Evolutionary conservation across 2,888 invertebrate genomes (phyloP).

Genomic region (Tuta absoluta): DNA sequence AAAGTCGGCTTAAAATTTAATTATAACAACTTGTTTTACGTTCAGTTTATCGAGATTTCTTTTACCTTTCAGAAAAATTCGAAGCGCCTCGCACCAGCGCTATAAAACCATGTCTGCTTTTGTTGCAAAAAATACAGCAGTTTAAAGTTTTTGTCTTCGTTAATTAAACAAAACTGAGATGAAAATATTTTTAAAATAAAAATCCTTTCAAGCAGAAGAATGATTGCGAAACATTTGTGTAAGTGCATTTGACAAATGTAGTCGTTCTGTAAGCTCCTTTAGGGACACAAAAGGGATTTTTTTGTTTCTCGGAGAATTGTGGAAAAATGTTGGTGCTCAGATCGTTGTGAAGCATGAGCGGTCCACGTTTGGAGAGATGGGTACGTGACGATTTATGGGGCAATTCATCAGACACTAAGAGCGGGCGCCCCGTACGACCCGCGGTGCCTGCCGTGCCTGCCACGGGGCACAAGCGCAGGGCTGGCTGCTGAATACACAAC

Average conservation of each 20-base stretch:
- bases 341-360: conserved; percentile 46
- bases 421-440: conserved; percentile 35
- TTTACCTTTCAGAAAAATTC: background rate
- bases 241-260: background rate
- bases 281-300: background rate
- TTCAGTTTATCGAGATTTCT: conserved; percentile 1
- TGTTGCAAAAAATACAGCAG: background rate
- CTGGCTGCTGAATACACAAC: background rate
- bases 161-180: conserved; percentile 1
- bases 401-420: conserved; percentile 58
- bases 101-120: background rate
- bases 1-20: too few species aligned
- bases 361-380: conserved; percentile 44
- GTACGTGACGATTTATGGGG: conserved; percentile 58
- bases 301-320: conserved; percentile 15
- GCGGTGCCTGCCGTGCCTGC: background rate
- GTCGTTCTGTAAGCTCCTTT: conserved; percentile 1
- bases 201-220: background rate
- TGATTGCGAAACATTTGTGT: background rate
- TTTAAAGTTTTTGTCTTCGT: background rate
- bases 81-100: background rate
- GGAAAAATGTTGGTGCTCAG: conserved; percentile 43
- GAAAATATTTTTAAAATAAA: background rate
- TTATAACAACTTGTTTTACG: too few species aligned
- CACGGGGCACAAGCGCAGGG: background rate